Conservation (phyloP, 2,888 invertebrate species). For the Philereme vetulata region DNA sequence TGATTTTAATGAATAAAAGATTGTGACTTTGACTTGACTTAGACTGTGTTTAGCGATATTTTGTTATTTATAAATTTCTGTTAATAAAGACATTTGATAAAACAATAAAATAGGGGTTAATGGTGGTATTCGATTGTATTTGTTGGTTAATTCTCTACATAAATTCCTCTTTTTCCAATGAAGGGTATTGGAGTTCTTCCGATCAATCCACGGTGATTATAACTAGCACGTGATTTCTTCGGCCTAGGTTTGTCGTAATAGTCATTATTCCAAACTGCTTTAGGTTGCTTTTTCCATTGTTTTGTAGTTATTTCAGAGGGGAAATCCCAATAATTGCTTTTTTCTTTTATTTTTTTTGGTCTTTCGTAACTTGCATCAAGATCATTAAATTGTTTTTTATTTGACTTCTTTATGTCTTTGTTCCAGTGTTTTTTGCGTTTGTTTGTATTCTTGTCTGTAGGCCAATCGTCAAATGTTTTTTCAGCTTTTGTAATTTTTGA, state of each 20-base stretch:
- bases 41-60: too few relatives aligned
- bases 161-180: conserved; percentile 43
- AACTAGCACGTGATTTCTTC: conserved; percentile 17
- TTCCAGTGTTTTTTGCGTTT: conserved; percentile 5
- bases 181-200: conserved; percentile 47
- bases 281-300: conserved; percentile 9
- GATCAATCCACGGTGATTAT: conserved; percentile 12
- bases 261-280: conserved; percentile 5
- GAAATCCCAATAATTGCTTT: neutral
- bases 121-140: conserved; percentile 4
- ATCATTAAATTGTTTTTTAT: conserved; percentile 3
- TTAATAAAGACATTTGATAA: too few relatives aligned
- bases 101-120: too few relatives aligned
- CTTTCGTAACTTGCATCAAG: conserved; percentile 1
- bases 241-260: conserved; percentile 23
- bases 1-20: too few relatives aligned
- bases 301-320: conserved; percentile 10
- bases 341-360: neutral
- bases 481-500: conserved; percentile 1
- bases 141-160: conserved; percentile 37
- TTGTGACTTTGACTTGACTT: too few relatives aligned
- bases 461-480: conserved; percentile 14
- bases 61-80: too few relatives aligned
- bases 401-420: conserved; percentile 7
- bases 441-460: conserved; percentile 6